These are phyloP conservation scores for Scophthalmus maximus DNA, from an alignment of 2,113 vertebrate genomes.

Conservation along the genomic window DNA sequence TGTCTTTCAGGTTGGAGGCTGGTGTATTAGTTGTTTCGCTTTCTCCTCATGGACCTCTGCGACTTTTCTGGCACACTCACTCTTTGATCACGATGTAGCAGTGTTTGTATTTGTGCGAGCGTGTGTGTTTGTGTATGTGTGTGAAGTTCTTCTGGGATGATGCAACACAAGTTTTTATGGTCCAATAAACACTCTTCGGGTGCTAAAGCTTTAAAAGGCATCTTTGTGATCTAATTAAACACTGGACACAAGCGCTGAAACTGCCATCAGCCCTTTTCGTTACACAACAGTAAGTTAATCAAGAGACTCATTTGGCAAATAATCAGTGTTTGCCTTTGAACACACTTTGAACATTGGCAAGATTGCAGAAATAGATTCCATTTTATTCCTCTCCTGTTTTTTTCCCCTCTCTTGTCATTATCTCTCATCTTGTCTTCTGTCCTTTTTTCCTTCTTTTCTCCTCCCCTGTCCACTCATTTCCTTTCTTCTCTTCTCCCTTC, in stretches of 20 bases:
- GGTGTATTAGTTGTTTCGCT: conserved; percentile 17
- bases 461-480: not conserved
- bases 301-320: conserved; percentile 62
- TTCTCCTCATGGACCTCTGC: conserved; percentile 41
- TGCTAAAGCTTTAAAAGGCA: conserved; percentile 59
- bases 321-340: conserved; percentile 55
- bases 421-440: not conserved
- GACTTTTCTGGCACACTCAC: conserved; percentile 28
- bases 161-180: conserved; percentile 67
- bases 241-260: conserved; percentile 61
- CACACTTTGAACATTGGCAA: conserved; percentile 35
- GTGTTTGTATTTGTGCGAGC: not conserved
- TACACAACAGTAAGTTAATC: conserved; percentile 70
- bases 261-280: conserved; percentile 69
- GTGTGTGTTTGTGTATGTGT: conserved; percentile 37
- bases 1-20: conserved; percentile 35
- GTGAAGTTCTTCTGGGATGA: conserved; percentile 57
- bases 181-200: conserved; percentile 62
- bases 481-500: not conserved
- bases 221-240: conserved; percentile 76
- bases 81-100: conserved; percentile 44
- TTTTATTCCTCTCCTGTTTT: conserved; percentile 12
- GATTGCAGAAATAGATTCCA: conserved; percentile 10
- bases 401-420: not conserved
- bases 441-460: not conserved